Base-by-base conservation (phyloP, 2,888 invertebrate species). In the Aphrophora alni region DNA sequence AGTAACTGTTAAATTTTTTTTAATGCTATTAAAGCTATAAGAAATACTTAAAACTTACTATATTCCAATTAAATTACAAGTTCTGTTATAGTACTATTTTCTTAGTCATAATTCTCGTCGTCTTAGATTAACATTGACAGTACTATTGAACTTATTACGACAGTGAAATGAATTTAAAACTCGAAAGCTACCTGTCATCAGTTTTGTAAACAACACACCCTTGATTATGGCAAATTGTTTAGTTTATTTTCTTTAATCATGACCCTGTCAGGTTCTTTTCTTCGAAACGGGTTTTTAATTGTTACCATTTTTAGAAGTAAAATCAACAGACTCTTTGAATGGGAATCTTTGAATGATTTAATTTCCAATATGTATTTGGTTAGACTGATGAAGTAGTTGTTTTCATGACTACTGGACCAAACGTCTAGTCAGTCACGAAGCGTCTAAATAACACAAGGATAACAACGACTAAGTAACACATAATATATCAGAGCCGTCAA, bases 321-420 rank as follows among this genome's bases (percentile, higher is more conserved):
- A 59, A 59, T 59, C 59, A 59, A 59, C 59, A 59, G 5, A 7
- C 5, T 4, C 14, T 14, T 44, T 14, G 33, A 33, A 33, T 33
- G 33, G n/a, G 33, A 33, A 33, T 33, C 44, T 14, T 14, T 44
- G 59, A 59, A 59, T 21, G 59, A 59, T 59, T 14, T 59, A 59
- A 59, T 59, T 59, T 59, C 59, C 59, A 59, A 59, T 59, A 59
- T 3, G 59, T 38, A 72, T 72, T 72, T 72, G 33, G 74, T 74
- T 75, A 38, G 44, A 74, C 75, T 75, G 74, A 77, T 77, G 77
- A 77, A 70, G 77, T 33, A 33, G 77, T 59, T 59, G 77, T 77
- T 59, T 68, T n/a, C 59, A 59, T 51, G 38, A 38, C 71, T 77
- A 38, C 78, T 28, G 68, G 26, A 24, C 76, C 70, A 70, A 24